Evolutionary conservation across 2,797 vertebrate genomes (phyloP).

Genomic region (Dallia pectoralis): DNA sequence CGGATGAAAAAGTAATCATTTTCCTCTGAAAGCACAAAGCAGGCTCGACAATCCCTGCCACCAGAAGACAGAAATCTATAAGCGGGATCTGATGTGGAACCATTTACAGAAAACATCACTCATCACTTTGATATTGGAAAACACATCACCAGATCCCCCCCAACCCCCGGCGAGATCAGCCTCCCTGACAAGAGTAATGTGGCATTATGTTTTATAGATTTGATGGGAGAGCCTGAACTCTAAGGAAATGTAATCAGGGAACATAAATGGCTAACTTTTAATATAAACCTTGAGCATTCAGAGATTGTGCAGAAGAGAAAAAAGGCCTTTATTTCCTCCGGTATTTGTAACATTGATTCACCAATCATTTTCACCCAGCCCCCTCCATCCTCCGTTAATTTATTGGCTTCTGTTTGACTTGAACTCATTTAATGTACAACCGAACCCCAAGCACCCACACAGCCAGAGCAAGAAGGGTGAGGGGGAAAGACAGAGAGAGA

Average conservation of each 20-base stretch:
- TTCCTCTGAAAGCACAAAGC: constrained; percentile 39
- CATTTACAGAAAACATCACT: constrained; percentile 72
- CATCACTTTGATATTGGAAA: constrained; percentile 66
- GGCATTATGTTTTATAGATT: constrained; percentile 37
- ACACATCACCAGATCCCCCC: constrained; percentile 45
- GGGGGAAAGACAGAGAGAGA: not conserved
- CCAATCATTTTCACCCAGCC: constrained; percentile 23
- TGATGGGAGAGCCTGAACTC: constrained; percentile 35
- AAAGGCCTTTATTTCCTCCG: constrained; percentile 33
- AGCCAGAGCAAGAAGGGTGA: not conserved
- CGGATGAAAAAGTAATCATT: constrained; percentile 77
- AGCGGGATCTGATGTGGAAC: constrained; percentile 70
- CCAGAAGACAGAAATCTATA: constrained; percentile 74
- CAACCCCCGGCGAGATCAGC: constrained; percentile 31
- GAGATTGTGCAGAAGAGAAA: constrained; percentile 4
- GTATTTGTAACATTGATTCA: constrained; percentile 41
- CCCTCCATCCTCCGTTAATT: constrained; percentile 32
- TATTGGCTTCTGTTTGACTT: constrained; percentile 34
- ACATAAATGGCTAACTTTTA: constrained; percentile 35
- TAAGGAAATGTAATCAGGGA: constrained; percentile 35
- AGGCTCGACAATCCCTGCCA: constrained; percentile 60
- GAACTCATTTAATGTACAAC: constrained; percentile 39
- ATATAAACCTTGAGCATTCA: constrained; percentile 27
- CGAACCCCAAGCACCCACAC: not conserved
- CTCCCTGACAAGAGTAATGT: constrained; percentile 48